phyloP scores from a whole-genome alignment of 53 echinoderm and acorn worm genomes.

The Holothuria leucospilota region DNA sequence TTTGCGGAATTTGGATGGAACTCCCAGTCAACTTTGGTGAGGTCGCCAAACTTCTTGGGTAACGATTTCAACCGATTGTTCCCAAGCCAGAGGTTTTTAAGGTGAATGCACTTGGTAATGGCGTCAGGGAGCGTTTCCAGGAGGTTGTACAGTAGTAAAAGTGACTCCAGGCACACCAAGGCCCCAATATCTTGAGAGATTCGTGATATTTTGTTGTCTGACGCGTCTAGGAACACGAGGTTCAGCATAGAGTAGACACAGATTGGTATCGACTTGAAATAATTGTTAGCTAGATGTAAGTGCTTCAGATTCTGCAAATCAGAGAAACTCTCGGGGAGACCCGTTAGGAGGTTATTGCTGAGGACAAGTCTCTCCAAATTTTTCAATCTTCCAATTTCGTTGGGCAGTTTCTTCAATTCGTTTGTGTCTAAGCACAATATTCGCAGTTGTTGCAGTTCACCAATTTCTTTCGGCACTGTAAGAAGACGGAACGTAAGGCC shows the following conservation, averaged over 20 bases:
- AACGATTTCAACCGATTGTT: constrained; percentile 73
- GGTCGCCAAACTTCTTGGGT: constrained; percentile 74
- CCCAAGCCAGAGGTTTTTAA: constrained; percentile 85
- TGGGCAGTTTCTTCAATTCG: constrained; percentile 71
- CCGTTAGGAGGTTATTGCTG: constrained; percentile 91
- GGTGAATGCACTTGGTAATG: constrained; percentile 68
- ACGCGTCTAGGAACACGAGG: constrained; percentile 83
- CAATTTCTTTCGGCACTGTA: constrained; percentile 68
- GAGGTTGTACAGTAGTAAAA: constrained; percentile 78
- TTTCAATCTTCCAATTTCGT: constrained; percentile 71
- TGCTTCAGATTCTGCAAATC: constrained; percentile 74
- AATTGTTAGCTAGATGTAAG: constrained; percentile 93
- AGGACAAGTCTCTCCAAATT: constrained; percentile 85
- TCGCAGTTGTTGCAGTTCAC: constrained; percentile 69
- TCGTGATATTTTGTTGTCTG: constrained; percentile 78
- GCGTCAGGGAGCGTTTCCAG: constrained; percentile 77
- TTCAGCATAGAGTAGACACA: constrained; percentile 72
- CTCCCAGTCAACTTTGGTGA: constrained; percentile 79
- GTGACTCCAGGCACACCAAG: constrained; percentile 68
- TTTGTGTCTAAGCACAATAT: constrained; percentile 91
- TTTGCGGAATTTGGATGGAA: constrained; percentile 81
- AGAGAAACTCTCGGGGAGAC: constrained; percentile 69
- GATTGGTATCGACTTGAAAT: constrained; percentile 75
- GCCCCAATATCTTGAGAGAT: constrained; percentile 74
- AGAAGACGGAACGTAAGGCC: constrained; percentile 70